These are phyloP conservation scores for Blennius ocellaris DNA, from an alignment of 2,113 vertebrate genomes.

Conservation along the genomic window DNA sequence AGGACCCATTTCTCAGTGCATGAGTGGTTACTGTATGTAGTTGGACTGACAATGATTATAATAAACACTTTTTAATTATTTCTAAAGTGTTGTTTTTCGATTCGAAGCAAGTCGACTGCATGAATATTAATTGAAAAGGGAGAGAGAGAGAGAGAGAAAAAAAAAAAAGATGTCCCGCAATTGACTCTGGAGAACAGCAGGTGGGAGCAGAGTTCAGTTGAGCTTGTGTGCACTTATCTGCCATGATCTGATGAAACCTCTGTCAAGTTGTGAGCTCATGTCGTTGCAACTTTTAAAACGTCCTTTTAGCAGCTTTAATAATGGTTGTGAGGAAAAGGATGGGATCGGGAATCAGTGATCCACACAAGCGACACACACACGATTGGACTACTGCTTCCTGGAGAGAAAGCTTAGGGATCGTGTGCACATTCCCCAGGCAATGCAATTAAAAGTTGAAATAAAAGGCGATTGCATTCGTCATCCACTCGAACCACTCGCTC, in stretches of 20 bases:
- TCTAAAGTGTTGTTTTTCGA: neutral
- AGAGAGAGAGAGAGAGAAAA: neutral
- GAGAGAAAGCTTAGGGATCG: neutral
- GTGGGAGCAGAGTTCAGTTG: slow-evolving; percentile 67
- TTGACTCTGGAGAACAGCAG: slow-evolving; percentile 58
- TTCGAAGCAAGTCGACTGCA: slow-evolving; percentile 10
- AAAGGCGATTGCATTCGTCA: slow-evolving; percentile 53
- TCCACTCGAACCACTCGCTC: slow-evolving; percentile 38
- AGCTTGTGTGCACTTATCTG: neutral
- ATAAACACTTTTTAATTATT: slow-evolving; percentile 7
- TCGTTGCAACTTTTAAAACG: neutral
- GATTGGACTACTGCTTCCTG: too few species aligned
- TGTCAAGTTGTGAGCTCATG: neutral
- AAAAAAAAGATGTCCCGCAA: slow-evolving; percentile 16
- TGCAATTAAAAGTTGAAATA: slow-evolving; percentile 44
- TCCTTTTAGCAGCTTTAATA: neutral
- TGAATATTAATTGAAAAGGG: neutral
- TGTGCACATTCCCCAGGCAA: slow-evolving; percentile 1
- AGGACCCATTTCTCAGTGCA: slow-evolving; percentile 20
- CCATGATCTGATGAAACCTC: neutral
- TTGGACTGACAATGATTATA: slow-evolving; percentile 7
- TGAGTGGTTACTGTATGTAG: neutral
- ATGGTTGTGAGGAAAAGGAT: neutral
- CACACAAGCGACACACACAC: neutral
- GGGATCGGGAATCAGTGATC: neutral